Evolutionary conservation across 2,113 vertebrate genomes (phyloP).

Genomic region (Melierax canorus): DNA sequence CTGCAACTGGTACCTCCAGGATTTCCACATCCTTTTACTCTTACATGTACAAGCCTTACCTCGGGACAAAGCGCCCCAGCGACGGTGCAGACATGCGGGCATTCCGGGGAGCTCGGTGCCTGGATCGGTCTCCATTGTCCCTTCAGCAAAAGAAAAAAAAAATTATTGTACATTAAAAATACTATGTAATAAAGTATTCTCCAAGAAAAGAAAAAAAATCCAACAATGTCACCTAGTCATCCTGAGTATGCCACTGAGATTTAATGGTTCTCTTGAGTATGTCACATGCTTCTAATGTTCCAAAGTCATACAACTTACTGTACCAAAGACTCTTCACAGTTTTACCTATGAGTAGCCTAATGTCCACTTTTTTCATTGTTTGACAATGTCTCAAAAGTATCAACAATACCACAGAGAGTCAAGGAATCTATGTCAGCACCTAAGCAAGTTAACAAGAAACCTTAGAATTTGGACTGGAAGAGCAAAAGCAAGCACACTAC

Average conservation of each 20-base stretch:
- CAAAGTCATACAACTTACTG: neutral
- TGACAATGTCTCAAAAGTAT: neutral
- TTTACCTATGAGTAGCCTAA: neutral
- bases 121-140: slow-evolving; percentile 89
- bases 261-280: neutral
- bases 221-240: neutral
- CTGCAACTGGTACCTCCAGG: neutral
- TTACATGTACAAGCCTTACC: slow-evolving; percentile 71
- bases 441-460: neutral
- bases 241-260: neutral
- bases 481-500: neutral
- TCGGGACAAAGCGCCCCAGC: slow-evolving; percentile 92
- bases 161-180: neutral
- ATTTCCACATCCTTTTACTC: neutral
- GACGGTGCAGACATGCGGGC: slow-evolving; percentile 97
- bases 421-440: neutral
- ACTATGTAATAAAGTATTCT: neutral
- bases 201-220: neutral
- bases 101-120: slow-evolving; percentile 93
- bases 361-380: neutral
- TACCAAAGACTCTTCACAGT: neutral
- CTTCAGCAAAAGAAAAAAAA: slow-evolving; percentile 69
- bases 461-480: neutral
- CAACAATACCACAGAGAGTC: neutral
- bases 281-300: neutral